Base-by-base conservation (phyloP, 1,140 invertebrate species). In the Belonocnema kinseyi region DNA sequence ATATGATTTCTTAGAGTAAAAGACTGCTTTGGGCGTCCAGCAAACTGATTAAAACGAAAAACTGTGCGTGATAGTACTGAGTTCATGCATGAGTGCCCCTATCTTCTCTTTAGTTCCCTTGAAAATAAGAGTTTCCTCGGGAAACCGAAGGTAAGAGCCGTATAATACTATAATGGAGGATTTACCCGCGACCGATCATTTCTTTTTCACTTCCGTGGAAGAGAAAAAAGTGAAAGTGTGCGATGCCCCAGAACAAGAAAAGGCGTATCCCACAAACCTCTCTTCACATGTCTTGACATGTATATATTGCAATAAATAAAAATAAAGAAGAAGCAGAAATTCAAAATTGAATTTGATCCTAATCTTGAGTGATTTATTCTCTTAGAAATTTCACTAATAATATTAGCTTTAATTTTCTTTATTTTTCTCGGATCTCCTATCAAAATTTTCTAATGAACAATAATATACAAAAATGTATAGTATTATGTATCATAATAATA, bases 171-270 rank as follows among this genome's bases (percentile, higher is more conserved):
- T 85, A 83, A 85, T 81, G 51, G 70, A 75, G 46, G 81, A 83
- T 76, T 78, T 81, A 66, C 79, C 75, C 66, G 74, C 77, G 66
- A 70, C 74, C 76, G 76, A 81, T 66, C 61, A 66, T 66, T 66
- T 79, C 70, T 82, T 87, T 86, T 86, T 87, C 83, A 86, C 85
- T 87, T 87, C 86, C 86, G 86, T 81, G 79, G 81, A 86, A 80
- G 85, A 85, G 84, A 86, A 87, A 66, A 66, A 86, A 86, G 86
- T 85, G 86, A 87, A 87, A 87, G 86, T 83, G 75, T 52, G 77
- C 73, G 71, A 85, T 80, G 76, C 80, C 82, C 73, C 74, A 77
- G 50, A 85, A 71, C 40, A 76, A 80, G 73, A 81, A 77, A 80
- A 58, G 50, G 50, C 46, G 46, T 72, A 51, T 72, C 46, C 40